Percentiles rank a stretch among this genome's conserved stretches.
phyloP scores from a whole-genome alignment of 2,888 invertebrate species.

The Andrena bicolor region DNA sequence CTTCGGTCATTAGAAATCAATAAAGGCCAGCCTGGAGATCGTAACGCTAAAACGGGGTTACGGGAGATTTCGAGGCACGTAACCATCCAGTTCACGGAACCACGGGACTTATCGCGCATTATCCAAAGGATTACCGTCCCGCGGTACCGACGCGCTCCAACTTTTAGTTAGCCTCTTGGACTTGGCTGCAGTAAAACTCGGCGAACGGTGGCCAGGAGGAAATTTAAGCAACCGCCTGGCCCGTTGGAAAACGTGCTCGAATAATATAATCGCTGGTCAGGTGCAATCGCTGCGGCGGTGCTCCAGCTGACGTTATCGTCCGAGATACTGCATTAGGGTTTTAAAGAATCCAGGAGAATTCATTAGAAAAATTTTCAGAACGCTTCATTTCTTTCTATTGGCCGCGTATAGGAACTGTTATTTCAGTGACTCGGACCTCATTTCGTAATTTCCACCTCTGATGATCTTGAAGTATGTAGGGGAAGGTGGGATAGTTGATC shows the following conservation, averaged over 20 bases:
- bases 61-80: slow-evolving; percentile 64
- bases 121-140: slow-evolving; percentile 77
- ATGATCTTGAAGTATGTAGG: no score
- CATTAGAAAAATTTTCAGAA: neutral
- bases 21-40: neutral
- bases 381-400: neutral
- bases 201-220: slow-evolving; percentile 57
- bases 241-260: slow-evolving; percentile 10
- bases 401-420: neutral
- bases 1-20: slow-evolving; percentile 39
- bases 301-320: neutral
- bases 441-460: no score
- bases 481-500: no score
- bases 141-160: slow-evolving; percentile 62
- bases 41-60: slow-evolving; percentile 62
- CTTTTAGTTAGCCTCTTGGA: slow-evolving; percentile 59
- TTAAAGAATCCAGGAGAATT: neutral
- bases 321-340: neutral
- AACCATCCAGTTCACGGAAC: slow-evolving; percentile 31
- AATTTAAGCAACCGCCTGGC: slow-evolving; percentile 52
- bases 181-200: slow-evolving; percentile 64
- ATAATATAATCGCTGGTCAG: slow-evolving; percentile 28
- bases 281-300: slow-evolving; percentile 6
- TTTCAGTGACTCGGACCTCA: no score
- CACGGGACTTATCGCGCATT: slow-evolving; percentile 79